phyloP scores from a whole-genome alignment of 2,797 vertebrate species.

The Tamandua tetradactyla region DNA sequence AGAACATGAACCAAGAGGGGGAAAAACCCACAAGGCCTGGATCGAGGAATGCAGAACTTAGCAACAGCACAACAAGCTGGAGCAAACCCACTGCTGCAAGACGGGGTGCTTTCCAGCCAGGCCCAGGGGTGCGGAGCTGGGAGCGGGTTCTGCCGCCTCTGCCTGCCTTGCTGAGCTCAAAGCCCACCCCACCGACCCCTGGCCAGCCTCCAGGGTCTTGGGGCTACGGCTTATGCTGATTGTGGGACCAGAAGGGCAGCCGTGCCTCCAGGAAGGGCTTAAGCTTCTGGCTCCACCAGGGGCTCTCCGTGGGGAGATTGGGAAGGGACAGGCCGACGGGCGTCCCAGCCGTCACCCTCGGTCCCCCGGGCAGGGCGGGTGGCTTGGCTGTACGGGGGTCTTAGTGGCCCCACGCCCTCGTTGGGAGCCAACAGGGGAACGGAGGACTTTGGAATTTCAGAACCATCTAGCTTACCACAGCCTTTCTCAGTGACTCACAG shows the following conservation, averaged over 20 bases:
- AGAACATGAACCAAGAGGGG: conserved; percentile 80
- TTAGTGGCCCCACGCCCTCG: neutral
- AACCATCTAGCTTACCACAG: neutral
- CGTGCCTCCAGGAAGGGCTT: neutral
- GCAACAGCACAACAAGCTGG: conserved; percentile 81
- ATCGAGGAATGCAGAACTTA: conserved; percentile 78
- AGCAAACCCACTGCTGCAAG: neutral
- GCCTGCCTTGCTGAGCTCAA: neutral
- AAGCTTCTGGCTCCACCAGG: fast-evolving
- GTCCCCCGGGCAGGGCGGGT: neutral
- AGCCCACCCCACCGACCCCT: neutral
- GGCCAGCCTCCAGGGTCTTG: fast-evolving
- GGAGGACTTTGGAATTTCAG: neutral
- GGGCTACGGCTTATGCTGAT: neutral
- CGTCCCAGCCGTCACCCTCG: neutral
- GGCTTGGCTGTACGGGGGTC: neutral
- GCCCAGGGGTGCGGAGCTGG: neutral
- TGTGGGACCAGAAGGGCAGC: neutral
- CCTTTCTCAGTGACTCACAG: neutral
- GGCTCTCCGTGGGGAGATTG: too few relatives aligned
- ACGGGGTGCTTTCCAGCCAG: neutral
- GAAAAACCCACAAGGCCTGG: neutral
- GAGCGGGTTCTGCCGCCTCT: neutral
- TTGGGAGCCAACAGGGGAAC: neutral
- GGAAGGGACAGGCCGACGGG: neutral